Evolutionary conservation across 53 echinoderm and acorn worm genomes (phyloP).

Genomic region (Actinopyga echinites): DNA sequence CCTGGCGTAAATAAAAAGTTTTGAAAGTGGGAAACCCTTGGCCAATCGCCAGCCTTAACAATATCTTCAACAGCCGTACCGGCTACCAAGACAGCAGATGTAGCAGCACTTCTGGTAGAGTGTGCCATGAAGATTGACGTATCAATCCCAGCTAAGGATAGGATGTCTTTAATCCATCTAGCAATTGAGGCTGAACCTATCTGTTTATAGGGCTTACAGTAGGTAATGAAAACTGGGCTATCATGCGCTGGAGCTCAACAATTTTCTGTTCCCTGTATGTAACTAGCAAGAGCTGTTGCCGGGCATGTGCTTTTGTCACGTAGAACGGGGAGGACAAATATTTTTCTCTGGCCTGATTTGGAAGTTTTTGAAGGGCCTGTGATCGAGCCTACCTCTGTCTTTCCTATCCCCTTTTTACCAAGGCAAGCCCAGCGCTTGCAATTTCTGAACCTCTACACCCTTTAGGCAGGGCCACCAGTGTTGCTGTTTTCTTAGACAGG

Average conservation of each 20-base stretch:
- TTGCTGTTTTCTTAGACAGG: too few species aligned
- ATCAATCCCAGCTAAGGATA: background rate
- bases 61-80: background rate
- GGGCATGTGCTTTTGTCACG: background rate
- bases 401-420: too few species aligned
- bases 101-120: background rate
- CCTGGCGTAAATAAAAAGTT: background rate
- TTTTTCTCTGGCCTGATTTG: background rate
- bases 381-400: background rate
- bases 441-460: conserved; percentile 15
- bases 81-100: background rate
- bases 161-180: background rate
- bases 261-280: background rate
- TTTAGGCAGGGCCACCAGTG: too few species aligned
- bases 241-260: background rate
- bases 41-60: background rate
- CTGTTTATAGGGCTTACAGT: background rate
- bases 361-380: background rate
- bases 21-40: background rate
- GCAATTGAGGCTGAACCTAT: background rate
- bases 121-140: background rate
- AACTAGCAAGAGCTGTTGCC: background rate
- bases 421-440: background rate
- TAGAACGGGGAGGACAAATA: background rate
- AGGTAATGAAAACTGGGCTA: background rate